These are phyloP conservation scores for Anneissia japonica DNA, from an alignment of 35 echinoderm and acorn worm genomes.

Conservation along the genomic window DNA sequence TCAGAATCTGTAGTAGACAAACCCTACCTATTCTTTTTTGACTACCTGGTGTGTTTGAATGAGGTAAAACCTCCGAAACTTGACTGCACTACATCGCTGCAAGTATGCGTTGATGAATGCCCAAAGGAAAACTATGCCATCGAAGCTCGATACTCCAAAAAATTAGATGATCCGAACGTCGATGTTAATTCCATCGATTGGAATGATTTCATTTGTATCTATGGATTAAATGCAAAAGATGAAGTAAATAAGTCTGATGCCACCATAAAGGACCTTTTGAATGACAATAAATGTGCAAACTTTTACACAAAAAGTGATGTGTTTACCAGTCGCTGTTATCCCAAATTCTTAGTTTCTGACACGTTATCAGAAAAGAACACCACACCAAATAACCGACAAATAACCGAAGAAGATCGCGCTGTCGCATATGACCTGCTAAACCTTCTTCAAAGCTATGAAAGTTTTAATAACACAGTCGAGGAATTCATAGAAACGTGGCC, in stretches of 20 bases:
- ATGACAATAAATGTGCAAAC: constrained; percentile 35
- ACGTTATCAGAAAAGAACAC: too few species aligned
- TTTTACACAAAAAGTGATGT: constrained; percentile 51
- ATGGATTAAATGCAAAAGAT: constrained; percentile 60
- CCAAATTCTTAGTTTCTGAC: constrained; percentile 1
- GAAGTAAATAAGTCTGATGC: constrained; percentile 4
- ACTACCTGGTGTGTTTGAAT: constrained; percentile 66
- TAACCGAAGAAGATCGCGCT: constrained; percentile 42
- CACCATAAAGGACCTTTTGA: constrained; percentile 17
- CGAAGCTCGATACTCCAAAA: constrained; percentile 11
- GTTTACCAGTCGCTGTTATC: constrained; percentile 42
- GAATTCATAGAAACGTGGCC: constrained; percentile 75
- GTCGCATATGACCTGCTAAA: constrained; percentile 20
- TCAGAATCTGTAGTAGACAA: constrained; percentile 26
- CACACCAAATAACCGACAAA: constrained; percentile 53
- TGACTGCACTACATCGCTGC: constrained; percentile 41
- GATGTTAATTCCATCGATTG: constrained; percentile 45
- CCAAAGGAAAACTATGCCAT: constrained; percentile 54
- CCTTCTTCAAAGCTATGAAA: constrained; percentile 23
- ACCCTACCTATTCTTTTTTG: constrained; percentile 75
- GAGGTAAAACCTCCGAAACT: constrained; percentile 18
- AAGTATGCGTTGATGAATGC: constrained; percentile 71
- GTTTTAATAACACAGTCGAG: constrained; percentile 37
- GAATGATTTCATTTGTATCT: constrained; percentile 74
- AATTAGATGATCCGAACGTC: constrained; percentile 8